phyloP scores from a whole-genome alignment of 1,140 invertebrate genomes.

The Habropoda laboriosa region DNA sequence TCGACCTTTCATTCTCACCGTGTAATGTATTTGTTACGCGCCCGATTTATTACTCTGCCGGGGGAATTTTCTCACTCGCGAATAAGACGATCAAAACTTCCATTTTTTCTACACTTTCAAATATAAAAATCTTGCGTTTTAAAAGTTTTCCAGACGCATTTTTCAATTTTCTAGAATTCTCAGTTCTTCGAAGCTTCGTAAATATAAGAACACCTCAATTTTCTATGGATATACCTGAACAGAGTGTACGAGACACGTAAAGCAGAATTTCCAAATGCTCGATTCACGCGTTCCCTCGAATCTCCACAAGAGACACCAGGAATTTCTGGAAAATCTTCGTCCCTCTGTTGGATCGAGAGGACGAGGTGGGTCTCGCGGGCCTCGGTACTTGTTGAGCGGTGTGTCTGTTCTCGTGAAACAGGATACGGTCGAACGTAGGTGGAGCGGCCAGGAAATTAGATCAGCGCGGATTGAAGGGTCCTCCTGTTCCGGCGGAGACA shows the following conservation, averaged over 20 bases:
- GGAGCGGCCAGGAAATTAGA: constrained; percentile 58
- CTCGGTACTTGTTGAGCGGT: constrained; percentile 48
- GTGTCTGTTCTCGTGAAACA: constrained; percentile 49
- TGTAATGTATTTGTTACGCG: neutral
- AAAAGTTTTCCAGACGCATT: too few species aligned
- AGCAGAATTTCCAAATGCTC: neutral
- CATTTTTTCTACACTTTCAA: too few species aligned
- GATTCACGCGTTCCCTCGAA: neutral
- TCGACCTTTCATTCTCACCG: neutral
- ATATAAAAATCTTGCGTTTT: too few species aligned
- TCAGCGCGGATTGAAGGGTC: constrained; percentile 37
- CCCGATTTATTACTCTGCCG: too few species aligned
- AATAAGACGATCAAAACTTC: too few species aligned
- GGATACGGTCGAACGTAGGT: constrained; percentile 10
- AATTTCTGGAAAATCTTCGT: neutral
- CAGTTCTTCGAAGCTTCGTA: too few species aligned
- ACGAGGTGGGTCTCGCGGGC: neutral
- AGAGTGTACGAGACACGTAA: neutral
- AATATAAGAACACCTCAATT: too few species aligned
- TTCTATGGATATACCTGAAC: too few species aligned
- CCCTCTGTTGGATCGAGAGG: neutral
- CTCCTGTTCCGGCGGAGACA: constrained; percentile 24
- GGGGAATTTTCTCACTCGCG: too few species aligned
- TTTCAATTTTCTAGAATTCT: too few species aligned
- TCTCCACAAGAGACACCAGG: neutral